Percentiles rank a stretch among this genome's conserved stretches.
phyloP scores from a whole-genome alignment of 1,140 invertebrate genomes.

The Chrysopa pallens region DNA sequence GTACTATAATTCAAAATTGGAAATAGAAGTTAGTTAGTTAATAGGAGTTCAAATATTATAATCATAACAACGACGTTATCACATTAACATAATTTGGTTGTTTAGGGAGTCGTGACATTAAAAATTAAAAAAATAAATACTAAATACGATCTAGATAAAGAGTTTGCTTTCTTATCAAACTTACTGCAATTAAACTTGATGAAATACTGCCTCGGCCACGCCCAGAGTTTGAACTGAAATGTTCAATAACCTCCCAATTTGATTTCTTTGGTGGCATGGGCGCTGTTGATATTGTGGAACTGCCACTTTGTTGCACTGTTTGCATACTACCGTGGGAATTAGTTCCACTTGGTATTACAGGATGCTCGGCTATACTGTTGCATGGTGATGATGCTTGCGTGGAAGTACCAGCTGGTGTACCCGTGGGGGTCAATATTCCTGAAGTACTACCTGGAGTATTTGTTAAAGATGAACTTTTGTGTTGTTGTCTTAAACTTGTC shows the following conservation, averaged over 20 bases:
- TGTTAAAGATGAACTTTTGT: constrained; percentile 14
- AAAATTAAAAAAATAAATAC: too few relatives aligned
- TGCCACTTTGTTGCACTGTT: constrained; percentile 1
- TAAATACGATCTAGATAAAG: too few relatives aligned
- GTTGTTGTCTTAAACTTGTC: constrained; percentile 28
- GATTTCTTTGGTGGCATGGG: constrained; percentile 48
- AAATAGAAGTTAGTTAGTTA: too few relatives aligned
- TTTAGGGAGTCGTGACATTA: too few relatives aligned
- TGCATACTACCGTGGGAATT: constrained; percentile 2
- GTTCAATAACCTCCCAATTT: constrained; percentile 78
- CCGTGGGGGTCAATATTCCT: constrained; percentile 20
- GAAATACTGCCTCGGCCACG: constrained; percentile 26
- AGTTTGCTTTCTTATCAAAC: constrained; percentile 12
- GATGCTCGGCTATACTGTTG: too few relatives aligned
- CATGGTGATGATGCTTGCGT: constrained; percentile 16
- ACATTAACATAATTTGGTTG: too few relatives aligned
- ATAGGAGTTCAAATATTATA: too few relatives aligned
- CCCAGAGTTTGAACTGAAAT: constrained; percentile 40
- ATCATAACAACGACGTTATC: too few relatives aligned
- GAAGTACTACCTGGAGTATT: constrained; percentile 18
- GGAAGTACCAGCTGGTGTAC: constrained; percentile 21
- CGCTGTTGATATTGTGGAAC: constrained; percentile 19
- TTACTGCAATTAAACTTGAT: constrained; percentile 32
- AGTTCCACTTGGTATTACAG: too few relatives aligned
- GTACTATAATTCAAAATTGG: too few relatives aligned